Evolutionary conservation across 2,113 vertebrate species (phyloP).

Genomic region (Sorex fumeus): DNA sequence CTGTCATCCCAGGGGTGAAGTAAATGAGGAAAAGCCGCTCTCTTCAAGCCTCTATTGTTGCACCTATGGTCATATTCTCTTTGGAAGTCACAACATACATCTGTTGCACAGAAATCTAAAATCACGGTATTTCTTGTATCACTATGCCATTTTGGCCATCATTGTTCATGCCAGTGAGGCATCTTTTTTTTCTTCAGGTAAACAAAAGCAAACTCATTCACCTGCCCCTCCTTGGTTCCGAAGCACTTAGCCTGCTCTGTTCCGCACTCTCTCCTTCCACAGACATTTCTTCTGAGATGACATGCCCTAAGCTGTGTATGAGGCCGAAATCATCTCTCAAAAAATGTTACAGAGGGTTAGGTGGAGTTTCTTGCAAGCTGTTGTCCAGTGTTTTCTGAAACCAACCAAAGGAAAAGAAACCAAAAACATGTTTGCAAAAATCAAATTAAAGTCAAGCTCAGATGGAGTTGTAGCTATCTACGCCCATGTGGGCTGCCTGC

Average conservation of each 20-base stretch:
- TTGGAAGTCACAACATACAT: slow-evolving; percentile 70
- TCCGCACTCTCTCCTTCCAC: background rate
- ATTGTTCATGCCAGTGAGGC: slow-evolving; percentile 40
- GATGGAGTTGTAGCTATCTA: slow-evolving; percentile 72
- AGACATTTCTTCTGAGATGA: background rate
- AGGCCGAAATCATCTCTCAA: slow-evolving; percentile 49
- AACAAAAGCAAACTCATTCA: slow-evolving; percentile 54
- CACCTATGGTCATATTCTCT: slow-evolving; percentile 64
- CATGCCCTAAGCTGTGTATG: background rate
- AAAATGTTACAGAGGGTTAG: background rate
- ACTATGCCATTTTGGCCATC: slow-evolving; percentile 54
- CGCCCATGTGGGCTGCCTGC: slow-evolving; percentile 57
- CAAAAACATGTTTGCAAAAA: slow-evolving; percentile 82
- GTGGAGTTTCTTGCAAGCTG: slow-evolving; percentile 64
- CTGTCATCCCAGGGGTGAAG: slow-evolving; percentile 56
- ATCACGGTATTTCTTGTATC: slow-evolving; percentile 60
- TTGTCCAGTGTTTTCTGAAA: slow-evolving; percentile 74
- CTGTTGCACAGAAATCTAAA: slow-evolving; percentile 59
- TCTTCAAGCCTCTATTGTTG: slow-evolving; percentile 54
- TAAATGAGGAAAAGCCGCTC: slow-evolving; percentile 4
- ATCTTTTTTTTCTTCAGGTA: slow-evolving; percentile 65
- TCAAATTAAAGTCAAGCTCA: slow-evolving; percentile 82
- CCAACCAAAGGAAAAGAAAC: slow-evolving; percentile 72
- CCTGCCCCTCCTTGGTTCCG: slow-evolving; percentile 8
- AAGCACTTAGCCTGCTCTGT: background rate